These are phyloP conservation scores for Dynastes tityus DNA, from an alignment of 2,888 invertebrate species.

Conservation along the genomic window DNA sequence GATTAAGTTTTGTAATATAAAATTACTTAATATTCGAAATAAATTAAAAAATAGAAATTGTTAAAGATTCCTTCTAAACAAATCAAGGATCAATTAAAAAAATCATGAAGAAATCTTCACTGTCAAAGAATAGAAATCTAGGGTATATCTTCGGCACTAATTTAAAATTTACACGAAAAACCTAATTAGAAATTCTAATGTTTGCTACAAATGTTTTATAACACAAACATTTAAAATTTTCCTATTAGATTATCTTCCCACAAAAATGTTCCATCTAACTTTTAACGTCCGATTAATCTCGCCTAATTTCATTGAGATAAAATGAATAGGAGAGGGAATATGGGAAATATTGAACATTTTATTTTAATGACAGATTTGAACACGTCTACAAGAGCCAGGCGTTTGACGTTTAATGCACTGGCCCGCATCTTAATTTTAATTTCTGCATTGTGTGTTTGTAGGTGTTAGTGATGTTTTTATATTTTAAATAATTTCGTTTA, in stretches of 20 bases:
- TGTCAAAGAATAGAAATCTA: too few relatives aligned
- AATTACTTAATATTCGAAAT: too few relatives aligned
- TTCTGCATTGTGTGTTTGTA: background rate
- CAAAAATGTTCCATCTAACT: background rate
- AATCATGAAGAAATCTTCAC: too few relatives aligned
- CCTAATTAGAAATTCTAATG: background rate
- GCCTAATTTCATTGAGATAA: slow-evolving; percentile 32
- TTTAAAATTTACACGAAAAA: too few relatives aligned
- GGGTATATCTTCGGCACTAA: too few relatives aligned
- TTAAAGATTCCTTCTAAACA: too few relatives aligned
- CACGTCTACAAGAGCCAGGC: slow-evolving; percentile 46
- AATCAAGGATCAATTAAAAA: too few relatives aligned
- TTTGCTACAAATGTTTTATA: too few relatives aligned
- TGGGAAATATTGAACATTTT: slow-evolving; percentile 45
- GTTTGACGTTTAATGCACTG: slow-evolving; percentile 22
- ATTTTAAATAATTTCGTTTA: slow-evolving; percentile 37
- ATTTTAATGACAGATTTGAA: slow-evolving; percentile 48
- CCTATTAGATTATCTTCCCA: background rate
- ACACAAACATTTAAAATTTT: background rate
- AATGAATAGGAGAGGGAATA: background rate
- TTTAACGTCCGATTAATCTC: background rate
- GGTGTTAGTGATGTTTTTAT: slow-evolving; percentile 2
- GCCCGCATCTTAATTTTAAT: slow-evolving; percentile 34
- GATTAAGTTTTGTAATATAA: too few relatives aligned
- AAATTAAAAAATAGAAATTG: too few relatives aligned